Conservation (phyloP, 2,888 invertebrate species). For the Aelia acuminata region DNA sequence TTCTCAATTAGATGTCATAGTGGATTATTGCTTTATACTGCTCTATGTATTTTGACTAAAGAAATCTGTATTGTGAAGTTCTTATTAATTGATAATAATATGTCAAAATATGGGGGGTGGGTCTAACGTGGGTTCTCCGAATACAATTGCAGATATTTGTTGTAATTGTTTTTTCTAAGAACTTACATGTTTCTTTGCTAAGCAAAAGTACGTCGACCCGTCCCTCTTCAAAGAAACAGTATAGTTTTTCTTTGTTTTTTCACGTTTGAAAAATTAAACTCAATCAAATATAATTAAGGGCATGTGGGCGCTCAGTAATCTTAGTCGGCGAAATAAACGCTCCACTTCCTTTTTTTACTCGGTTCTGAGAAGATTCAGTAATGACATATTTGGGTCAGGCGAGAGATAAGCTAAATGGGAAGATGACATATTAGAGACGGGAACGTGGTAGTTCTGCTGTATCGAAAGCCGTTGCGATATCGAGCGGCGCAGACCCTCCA, state of each 20-base stretch:
- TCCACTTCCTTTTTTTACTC: neutral
- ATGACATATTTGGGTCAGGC: conserved; percentile 25
- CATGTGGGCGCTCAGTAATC: neutral
- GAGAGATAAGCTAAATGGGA: neutral
- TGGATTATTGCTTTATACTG: too few relatives aligned
- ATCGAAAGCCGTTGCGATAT: neutral
- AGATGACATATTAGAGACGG: neutral
- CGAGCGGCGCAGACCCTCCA: neutral
- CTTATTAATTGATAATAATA: too few relatives aligned
- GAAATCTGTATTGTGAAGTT: too few relatives aligned
- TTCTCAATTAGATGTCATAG: too few relatives aligned
- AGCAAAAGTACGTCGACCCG: neutral
- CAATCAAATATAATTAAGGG: neutral
- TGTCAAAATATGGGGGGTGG: too few relatives aligned
- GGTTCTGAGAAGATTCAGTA: neutral
- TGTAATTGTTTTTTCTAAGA: too few relatives aligned
- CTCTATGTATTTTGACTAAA: too few relatives aligned
- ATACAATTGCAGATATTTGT: too few relatives aligned
- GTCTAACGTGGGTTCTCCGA: too few relatives aligned
- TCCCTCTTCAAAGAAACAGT: neutral
- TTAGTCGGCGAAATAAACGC: neutral
- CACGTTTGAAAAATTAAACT: neutral
- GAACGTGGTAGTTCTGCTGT: neutral
- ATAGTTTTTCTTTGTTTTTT: neutral
- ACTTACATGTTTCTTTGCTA: too few relatives aligned